Base-by-base conservation (phyloP, 1,140 invertebrate genomes). In the Anadara kagoshimensis region DNA sequence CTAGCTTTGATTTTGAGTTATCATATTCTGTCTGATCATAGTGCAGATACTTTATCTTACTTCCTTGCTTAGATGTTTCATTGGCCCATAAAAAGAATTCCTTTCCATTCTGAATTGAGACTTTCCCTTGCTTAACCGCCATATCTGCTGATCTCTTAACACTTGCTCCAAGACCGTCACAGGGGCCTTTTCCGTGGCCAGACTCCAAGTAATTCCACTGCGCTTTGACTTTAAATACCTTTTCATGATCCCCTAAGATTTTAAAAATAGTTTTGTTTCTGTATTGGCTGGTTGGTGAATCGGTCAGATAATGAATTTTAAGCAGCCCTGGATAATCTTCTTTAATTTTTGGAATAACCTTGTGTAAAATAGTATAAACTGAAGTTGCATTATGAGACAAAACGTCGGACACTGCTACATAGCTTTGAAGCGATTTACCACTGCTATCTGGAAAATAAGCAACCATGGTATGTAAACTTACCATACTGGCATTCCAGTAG, bases 61-160 rank as follows among this genome's bases (percentile, higher is more conserved):
- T 22, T 22, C 53, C 53, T n/a, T 4, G n/a, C 16, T 18, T 11
- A 11, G 2, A 18, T 18, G 53, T 22, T 45, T 61, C 41, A 10
- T 61, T 61, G 41, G 58, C 58, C 58, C 58, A 61, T 4, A 43
- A 36, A 22, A 12, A 73, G 53, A 73, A 77, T 22, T 54, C n/a
- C 20, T 20, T 54, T 22, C 16, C n/a, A 49, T 49, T 14, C 14
- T 49, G 14, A 14, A n/a, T 49, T 1, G n/a, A 49, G 2, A 49
- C n/a, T 49, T 49, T 49, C 3, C 14, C 18, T 18, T 18, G 45
- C 45, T 47, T 10, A 47, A 47, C 8, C 18, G 45, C 18, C 45
- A 8, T 47, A 47, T 47, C 8, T 10, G 8, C 8, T 8, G 8
- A 47, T 10, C 18, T 10, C 18, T 10, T 10, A 47, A 57, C 16